These are phyloP conservation scores for Lithobates sylvaticus DNA, from an alignment of 2,797 vertebrate genomes.

Conservation along the genomic window DNA sequence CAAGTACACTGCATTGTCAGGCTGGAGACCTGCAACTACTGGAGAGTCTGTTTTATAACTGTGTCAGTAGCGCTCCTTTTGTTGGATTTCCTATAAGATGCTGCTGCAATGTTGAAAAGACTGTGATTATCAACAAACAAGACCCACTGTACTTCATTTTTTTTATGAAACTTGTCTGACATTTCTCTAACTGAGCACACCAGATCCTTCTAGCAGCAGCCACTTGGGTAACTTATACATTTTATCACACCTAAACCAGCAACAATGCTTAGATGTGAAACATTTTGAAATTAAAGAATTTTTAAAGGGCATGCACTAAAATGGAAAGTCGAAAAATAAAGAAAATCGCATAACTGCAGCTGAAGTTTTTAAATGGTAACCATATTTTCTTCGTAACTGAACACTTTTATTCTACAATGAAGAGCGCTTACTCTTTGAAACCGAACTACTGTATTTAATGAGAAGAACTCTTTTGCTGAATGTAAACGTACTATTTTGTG, in stretches of 20 bases:
- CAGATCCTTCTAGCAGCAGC: constrained; percentile 82
- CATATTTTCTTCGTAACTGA: constrained; percentile 75
- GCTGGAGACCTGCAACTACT: constrained; percentile 75
- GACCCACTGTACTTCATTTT: constrained; percentile 70
- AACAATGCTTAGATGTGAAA: constrained; percentile 87
- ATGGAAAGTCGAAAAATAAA: constrained; percentile 50
- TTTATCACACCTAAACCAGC: constrained; percentile 94
- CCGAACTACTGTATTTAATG: constrained; percentile 66
- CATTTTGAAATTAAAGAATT: constrained; percentile 64
- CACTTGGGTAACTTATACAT: constrained; percentile 84
- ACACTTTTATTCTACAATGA: constrained; percentile 66
- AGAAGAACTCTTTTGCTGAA: constrained; percentile 74
- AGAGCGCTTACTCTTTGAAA: constrained; percentile 73
- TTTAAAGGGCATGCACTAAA: constrained; percentile 64
- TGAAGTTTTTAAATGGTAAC: constrained; percentile 71
- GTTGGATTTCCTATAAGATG: constrained; percentile 68
- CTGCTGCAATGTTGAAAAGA: constrained; percentile 71
- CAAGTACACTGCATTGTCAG: constrained; percentile 74
- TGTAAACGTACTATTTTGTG: constrained; percentile 70
- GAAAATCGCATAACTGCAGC: constrained; percentile 60
- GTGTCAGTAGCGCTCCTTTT: constrained; percentile 74
- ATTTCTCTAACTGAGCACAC: constrained; percentile 91
- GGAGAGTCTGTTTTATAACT: constrained; percentile 75
- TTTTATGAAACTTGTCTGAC: constrained; percentile 75
- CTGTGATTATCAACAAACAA: constrained; percentile 67